phyloP scores from a whole-genome alignment of 2,113 vertebrate genomes.

The Takifugu flavidus region DNA sequence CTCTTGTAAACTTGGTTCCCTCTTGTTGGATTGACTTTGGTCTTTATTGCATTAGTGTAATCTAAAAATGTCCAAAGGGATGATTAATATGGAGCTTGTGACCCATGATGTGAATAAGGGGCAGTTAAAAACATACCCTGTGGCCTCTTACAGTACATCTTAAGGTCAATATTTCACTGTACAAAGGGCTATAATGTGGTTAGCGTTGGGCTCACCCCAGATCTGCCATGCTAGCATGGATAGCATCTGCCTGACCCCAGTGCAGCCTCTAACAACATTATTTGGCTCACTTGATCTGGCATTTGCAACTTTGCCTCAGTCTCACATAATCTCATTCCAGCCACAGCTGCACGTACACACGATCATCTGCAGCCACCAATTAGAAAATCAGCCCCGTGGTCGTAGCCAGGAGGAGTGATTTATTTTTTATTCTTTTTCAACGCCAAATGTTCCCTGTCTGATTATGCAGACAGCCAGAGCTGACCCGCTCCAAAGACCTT shows the following conservation, averaged over 20 bases:
- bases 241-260: conserved; percentile 29
- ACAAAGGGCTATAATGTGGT: conserved; percentile 18
- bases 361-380: conserved; percentile 50
- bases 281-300: conserved; percentile 55
- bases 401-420: conserved; percentile 46
- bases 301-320: conserved; percentile 55
- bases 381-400: conserved; percentile 33
- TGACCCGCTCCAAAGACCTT: conserved; percentile 18
- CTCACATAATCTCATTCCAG: conserved; percentile 34
- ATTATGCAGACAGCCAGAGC: conserved; percentile 39
- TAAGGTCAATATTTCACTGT: conserved; percentile 2
- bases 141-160: neutral
- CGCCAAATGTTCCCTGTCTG: conserved; percentile 33
- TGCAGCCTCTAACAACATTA: conserved; percentile 34
- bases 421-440: conserved; percentile 45
- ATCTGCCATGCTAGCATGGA: conserved; percentile 38
- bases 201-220: conserved; percentile 27
- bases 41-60: no score
- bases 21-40: no score
- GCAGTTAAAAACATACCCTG: neutral
- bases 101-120: no score
- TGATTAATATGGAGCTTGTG: no score
- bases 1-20: no score
- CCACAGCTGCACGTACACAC: conserved; percentile 32
- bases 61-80: no score